A percentile compares a stretch with the other conserved stretches of the same genome.
phyloP scores from a whole-genome alignment of 2,888 invertebrate species.

The Phortica magna region DNA sequence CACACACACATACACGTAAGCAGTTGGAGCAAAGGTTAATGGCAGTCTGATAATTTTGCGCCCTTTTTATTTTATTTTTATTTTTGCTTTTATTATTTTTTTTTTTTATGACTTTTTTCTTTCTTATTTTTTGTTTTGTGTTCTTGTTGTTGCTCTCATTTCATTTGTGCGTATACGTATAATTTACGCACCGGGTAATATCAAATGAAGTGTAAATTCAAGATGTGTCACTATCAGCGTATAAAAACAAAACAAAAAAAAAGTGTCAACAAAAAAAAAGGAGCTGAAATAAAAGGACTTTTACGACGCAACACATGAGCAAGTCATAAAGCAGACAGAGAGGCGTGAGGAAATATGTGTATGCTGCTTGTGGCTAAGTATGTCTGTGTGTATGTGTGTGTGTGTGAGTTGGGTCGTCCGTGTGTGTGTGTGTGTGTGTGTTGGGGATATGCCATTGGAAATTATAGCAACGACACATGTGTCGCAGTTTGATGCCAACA shows the following conservation, averaged over 20 bases:
- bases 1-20: neutral
- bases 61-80: constrained; percentile 29
- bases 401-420: neutral
- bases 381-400: no score
- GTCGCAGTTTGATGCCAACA: neutral
- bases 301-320: constrained; percentile 27
- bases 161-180: constrained; percentile 41
- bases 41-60: constrained; percentile 57
- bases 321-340: constrained; percentile 4
- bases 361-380: no score
- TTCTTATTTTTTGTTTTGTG: constrained; percentile 26
- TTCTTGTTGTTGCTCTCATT: constrained; percentile 29
- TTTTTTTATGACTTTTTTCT: no score
- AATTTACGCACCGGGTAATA: constrained; percentile 54
- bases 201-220: constrained; percentile 63
- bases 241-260: neutral
- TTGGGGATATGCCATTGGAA: neutral
- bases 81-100: constrained; percentile 36
- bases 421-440: neutral
- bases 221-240: constrained; percentile 28
- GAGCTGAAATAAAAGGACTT: neutral
- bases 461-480: neutral
- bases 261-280: neutral
- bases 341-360: neutral
- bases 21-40: constrained; percentile 57